A percentile compares a stretch with the other conserved stretches of the same genome.
Evolutionary conservation across 2,888 invertebrate species (phyloP).

Genomic region (Gymnoscelis rufifasciata): DNA sequence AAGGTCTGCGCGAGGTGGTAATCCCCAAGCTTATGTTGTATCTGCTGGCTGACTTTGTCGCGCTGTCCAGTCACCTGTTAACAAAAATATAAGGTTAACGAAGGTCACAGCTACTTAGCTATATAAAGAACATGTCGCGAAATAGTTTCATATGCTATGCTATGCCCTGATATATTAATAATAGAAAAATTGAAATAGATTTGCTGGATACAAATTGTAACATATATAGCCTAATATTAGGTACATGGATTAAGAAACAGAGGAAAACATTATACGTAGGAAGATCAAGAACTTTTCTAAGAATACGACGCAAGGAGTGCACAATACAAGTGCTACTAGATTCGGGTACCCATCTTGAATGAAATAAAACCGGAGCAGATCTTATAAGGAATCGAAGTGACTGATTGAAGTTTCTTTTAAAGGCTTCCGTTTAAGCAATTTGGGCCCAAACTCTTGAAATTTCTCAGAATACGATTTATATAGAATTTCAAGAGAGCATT

Average conservation of each 20-base stretch:
- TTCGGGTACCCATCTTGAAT: conserved; percentile 18
- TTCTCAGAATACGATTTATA: too few species aligned
- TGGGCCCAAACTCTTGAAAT: neutral
- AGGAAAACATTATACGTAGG: too few species aligned
- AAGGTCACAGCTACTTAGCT: too few species aligned
- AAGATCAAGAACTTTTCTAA: too few species aligned
- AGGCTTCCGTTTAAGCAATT: conserved; percentile 8
- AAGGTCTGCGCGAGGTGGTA: conserved; percentile 83
- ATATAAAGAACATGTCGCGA: too few species aligned
- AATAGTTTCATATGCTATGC: too few species aligned
- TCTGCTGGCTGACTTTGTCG: conserved; percentile 83
- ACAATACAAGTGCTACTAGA: conserved; percentile 20
- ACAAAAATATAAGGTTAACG: conserved; percentile 1
- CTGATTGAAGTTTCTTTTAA: conserved; percentile 15
- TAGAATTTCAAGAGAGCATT: too few species aligned
- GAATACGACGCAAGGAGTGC: neutral
- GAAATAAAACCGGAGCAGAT: conserved; percentile 19
- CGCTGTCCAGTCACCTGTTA: conserved; percentile 81
- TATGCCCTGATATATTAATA: too few species aligned
- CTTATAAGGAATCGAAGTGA: conserved; percentile 11
- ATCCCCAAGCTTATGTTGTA: conserved; percentile 85
- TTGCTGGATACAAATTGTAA: too few species aligned
- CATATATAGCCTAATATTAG: too few species aligned
- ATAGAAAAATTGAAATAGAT: too few species aligned
- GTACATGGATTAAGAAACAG: too few species aligned